These are phyloP conservation scores for Chelonus formosanus DNA, from an alignment of 2,888 invertebrate species.

Conservation along the genomic window DNA sequence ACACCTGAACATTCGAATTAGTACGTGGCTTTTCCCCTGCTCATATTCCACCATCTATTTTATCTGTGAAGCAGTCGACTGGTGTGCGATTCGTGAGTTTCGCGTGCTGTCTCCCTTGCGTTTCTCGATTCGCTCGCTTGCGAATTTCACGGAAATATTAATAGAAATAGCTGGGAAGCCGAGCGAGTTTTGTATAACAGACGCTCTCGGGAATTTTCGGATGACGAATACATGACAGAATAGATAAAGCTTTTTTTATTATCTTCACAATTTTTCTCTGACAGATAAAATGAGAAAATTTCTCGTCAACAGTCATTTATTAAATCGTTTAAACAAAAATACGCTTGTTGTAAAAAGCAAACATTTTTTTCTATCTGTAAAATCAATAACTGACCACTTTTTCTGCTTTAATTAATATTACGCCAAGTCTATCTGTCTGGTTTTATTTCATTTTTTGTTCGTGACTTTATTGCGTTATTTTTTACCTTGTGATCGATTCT, in stretches of 20 bases:
- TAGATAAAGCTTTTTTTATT: constrained; percentile 10
- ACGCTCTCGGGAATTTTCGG: constrained; percentile 14
- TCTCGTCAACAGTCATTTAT: neutral
- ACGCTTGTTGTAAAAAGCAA: too few species aligned
- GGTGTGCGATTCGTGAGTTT: too few species aligned
- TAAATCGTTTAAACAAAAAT: constrained; percentile 1
- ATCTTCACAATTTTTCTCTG: constrained; percentile 4
- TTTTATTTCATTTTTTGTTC: too few species aligned
- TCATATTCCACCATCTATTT: constrained; percentile 12
- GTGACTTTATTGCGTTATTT: too few species aligned
- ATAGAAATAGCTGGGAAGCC: constrained; percentile 31
- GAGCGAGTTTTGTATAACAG: constrained; percentile 25
- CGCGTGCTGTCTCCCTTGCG: constrained; percentile 13
- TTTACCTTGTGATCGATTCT: too few species aligned
- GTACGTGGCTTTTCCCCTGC: constrained; percentile 24
- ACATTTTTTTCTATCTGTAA: too few species aligned
- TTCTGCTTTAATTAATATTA: too few species aligned
- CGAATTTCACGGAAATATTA: constrained; percentile 31
- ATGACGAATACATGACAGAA: constrained; percentile 14
- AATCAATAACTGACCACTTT: too few species aligned
- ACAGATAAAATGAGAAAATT: too few species aligned
- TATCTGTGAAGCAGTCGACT: constrained; percentile 1
- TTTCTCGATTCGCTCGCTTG: constrained; percentile 14
- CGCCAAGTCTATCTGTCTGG: too few species aligned
- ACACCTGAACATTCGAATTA: constrained; percentile 50